Evolutionary conservation across 2,888 invertebrate species (phyloP).

Genomic region (Dorcus parallelipipedus): DNA sequence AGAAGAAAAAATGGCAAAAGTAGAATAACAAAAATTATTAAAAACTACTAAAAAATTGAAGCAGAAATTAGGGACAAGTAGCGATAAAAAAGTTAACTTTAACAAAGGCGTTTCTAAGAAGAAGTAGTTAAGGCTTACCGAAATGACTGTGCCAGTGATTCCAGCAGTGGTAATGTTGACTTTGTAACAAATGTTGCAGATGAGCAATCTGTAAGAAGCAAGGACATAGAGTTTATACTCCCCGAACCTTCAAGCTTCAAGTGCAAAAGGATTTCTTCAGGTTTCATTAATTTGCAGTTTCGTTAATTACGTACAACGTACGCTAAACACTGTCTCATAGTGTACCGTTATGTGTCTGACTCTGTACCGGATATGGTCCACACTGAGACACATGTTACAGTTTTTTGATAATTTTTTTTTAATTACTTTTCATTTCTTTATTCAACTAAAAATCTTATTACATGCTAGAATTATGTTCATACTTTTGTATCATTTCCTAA

Average conservation of each 20-base stretch:
- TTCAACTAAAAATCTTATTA: conserved; percentile 3
- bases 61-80: not conserved
- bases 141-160: not conserved
- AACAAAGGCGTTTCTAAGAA: not conserved
- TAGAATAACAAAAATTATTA: not conserved
- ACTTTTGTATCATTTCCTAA: not conserved
- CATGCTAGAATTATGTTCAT: not conserved
- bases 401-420: not conserved
- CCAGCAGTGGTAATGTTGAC: not conserved
- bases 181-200: conserved; percentile 11
- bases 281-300: conserved; percentile 13
- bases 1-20: not conserved
- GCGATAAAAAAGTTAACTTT: not conserved
- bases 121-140: not conserved
- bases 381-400: not conserved
- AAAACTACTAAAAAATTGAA: not conserved
- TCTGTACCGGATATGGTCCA: conserved; percentile 11
- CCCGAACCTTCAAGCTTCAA: conserved; percentile 13
- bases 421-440: conserved; percentile 1
- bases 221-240: conserved; percentile 13
- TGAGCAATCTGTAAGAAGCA: conserved; percentile 9
- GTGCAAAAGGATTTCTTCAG: conserved; percentile 13
- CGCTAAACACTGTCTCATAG: conserved; percentile 13
- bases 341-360: conserved; percentile 9
- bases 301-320: conserved; percentile 9